Evolutionary conservation across 2,888 invertebrate species (phyloP), one percentile per base, ranked within the genome.

Genomic region (Cyrtodaria siliqua): DNA sequence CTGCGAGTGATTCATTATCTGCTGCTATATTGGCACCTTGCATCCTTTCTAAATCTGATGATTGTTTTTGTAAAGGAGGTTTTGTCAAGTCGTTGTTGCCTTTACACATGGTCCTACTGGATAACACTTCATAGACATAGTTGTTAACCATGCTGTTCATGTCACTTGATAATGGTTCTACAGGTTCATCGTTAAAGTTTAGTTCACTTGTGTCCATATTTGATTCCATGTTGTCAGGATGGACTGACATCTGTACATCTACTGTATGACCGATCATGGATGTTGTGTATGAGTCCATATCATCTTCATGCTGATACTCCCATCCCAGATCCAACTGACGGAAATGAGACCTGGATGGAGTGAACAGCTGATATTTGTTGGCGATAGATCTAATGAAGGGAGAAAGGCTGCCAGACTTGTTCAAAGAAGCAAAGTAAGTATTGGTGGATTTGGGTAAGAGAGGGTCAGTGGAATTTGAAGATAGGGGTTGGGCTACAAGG

Each of bases 381-480:
- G 82, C 83, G 64, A 86, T 83, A n/a, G 79, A 69, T 50, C 66
- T 78, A 12, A 86, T 83, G 56, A 79, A 83, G 9, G 82, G 87
- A 14, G 87, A 83, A n/a, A 86, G 72, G 44, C 80, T 61, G 18
- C 82, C 83, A 47, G 78, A 61, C 23, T 68, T 63, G 26, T 80
- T 81, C n/a, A 84, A 75, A 14, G 79, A 67, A 6, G 77, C 70
- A 40, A 86, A 63, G 67, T 85, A 83, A 2, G 79, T 78, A 9
- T 64, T 60, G 4, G 71, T 61, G n/a, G 73, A 57, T 18, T 38
- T 63, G 2, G 44, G 26, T 2, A 26, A 16, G 12, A 16, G 18
- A 18, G 27, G 40, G 6, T 20, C 16, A 23, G 6, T 6, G 4
- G 14, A 4, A 20, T 14, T 8, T 14, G 20, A 24, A 14, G 4